A percentile compares a stretch with the other conserved stretches of the same genome.
Evolutionary conservation across 2,797 vertebrate genomes (phyloP).

Genomic region (Numenius phaeopus): DNA sequence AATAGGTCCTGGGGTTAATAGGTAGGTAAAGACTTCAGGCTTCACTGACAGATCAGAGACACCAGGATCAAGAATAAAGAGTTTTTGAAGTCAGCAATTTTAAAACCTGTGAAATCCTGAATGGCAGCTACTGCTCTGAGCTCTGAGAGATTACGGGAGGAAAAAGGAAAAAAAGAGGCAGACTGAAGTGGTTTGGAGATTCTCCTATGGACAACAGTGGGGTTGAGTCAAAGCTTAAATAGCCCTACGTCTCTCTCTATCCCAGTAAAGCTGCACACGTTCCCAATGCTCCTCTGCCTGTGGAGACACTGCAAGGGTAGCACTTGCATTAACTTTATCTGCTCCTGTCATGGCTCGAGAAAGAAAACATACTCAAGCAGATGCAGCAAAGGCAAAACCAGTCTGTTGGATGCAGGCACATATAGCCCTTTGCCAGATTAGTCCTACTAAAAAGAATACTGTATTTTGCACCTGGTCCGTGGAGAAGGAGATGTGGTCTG

Average conservation of each 20-base stretch:
- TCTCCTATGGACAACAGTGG: not conserved
- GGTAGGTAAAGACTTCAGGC: not conserved
- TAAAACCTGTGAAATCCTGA: not conserved
- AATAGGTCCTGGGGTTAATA: not conserved
- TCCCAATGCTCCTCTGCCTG: not conserved
- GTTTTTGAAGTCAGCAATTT: not conserved
- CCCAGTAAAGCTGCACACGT: not conserved
- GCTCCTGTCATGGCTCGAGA: rapidly evolving
- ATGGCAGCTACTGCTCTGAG: not conserved
- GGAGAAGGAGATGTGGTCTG: not conserved
- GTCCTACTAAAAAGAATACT: not conserved
- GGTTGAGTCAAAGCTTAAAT: not conserved
- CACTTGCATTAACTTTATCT: not conserved
- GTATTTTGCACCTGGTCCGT: not conserved
- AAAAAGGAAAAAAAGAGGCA: not conserved
- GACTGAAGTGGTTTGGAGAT: not conserved
- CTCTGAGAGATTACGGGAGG: not conserved
- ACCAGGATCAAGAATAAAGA: not conserved
- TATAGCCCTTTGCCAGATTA: not conserved
- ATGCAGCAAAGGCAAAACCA: not conserved
- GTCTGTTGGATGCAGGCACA: not conserved
- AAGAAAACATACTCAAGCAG: not conserved
- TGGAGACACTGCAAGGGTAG: not conserved
- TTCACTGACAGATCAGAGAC: not conserved
- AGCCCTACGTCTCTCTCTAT: not conserved